A percentile compares a stretch with the other conserved stretches of the same genome.
Evolutionary conservation across 2,113 vertebrate genomes (phyloP).

Genomic region (Rhynchomys soricoides): DNA sequence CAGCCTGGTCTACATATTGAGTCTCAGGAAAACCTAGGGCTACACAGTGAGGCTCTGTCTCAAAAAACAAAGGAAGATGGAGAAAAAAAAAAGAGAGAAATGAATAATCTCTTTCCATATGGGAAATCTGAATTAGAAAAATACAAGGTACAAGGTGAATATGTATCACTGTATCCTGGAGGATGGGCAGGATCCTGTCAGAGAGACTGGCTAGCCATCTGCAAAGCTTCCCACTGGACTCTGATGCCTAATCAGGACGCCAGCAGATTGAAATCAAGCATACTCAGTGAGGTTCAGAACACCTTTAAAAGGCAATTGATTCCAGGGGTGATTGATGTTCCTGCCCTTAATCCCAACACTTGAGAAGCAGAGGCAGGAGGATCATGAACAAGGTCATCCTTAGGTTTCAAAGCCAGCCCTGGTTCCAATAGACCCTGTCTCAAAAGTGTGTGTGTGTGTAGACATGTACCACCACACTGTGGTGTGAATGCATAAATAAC

Average conservation of each 20-base stretch:
- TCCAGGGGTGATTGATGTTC: background rate
- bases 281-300: background rate
- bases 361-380: background rate
- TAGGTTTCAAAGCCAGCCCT: background rate
- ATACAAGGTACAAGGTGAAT: background rate
- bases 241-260: background rate
- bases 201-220: background rate
- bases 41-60: background rate
- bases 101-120: background rate
- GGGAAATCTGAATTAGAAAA: background rate
- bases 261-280: background rate
- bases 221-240: background rate
- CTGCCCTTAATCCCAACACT: background rate
- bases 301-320: background rate
- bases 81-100: background rate
- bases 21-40: background rate
- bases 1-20: background rate
- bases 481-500: background rate
- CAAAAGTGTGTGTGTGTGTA: background rate
- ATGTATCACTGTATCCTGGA: background rate
- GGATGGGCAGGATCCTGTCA: background rate
- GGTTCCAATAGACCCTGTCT: background rate
- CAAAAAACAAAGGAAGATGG: background rate
- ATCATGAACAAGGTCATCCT: background rate
- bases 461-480: background rate